Conservation (phyloP, 2,113 vertebrate genomes). For the Phalacrocorax aristotelis region DNA sequence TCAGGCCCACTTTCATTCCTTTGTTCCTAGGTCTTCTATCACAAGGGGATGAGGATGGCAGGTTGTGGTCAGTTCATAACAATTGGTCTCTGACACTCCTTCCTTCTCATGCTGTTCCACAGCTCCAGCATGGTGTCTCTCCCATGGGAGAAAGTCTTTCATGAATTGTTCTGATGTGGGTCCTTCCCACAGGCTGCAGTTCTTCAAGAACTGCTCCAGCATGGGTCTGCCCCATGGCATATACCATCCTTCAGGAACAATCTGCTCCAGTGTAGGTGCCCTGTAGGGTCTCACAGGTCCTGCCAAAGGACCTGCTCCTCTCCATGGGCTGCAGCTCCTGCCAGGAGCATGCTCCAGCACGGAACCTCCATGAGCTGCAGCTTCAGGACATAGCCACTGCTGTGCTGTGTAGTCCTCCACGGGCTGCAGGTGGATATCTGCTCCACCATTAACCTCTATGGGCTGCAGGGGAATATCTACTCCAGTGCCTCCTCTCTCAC, state of each 20-base stretch:
- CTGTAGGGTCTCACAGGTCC: not conserved
- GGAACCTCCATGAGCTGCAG: not conserved
- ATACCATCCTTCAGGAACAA: not conserved
- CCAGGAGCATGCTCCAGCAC: not conserved
- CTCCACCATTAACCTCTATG: not conserved
- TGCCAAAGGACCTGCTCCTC: not conserved
- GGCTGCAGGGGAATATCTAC: not conserved
- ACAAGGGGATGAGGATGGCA: not conserved
- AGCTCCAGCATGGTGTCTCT: not conserved
- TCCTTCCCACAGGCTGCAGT: not conserved
- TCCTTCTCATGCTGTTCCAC: not conserved
- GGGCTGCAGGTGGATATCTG: not conserved
- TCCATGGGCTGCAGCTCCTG: not conserved
- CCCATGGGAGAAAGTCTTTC: not conserved
- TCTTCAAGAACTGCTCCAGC: not conserved
- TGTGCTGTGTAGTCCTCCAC: fast-evolving
- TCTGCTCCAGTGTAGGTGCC: fast-evolving
- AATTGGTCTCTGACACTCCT: not conserved
- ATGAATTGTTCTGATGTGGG: fast-evolving
- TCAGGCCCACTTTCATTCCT: not conserved
- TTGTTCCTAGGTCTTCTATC: not conserved
- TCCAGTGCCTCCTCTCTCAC: not conserved
- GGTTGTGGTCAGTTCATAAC: not conserved
- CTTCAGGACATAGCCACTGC: not conserved
- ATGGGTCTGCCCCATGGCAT: fast-evolving